Base-by-base conservation (phyloP, 2,888 invertebrate genomes). In the Parochlus steinenii region DNA sequence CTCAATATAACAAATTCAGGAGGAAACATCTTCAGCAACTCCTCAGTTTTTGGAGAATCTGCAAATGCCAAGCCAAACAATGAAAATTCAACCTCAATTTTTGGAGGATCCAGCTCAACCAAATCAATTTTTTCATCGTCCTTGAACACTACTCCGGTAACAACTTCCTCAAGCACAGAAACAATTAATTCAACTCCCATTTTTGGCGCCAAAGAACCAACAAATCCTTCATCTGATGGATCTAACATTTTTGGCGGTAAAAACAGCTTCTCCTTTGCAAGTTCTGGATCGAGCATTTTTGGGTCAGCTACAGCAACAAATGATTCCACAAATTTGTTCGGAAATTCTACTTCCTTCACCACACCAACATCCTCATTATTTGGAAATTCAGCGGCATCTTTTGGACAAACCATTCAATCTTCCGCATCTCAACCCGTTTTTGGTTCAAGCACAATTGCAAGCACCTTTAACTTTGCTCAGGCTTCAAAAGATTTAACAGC, bases 401-500 rank as follows among this genome's bases (percentile, higher is more conserved):
- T 33, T 26, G 33, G 26, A 33, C 3, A 24, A 10, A 6, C 28
- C 4, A 14, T 4, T 7, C 15, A n/a, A n/a, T n/a, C n/a, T n/a
- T n/a, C n/a, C n/a, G n/a, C 28, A 28, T 5, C 30, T 5, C 18
- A 16, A 30, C 17, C 30, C 4, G 8, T 32, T 25, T 32, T 32
- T 17, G 32, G 32, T 3, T 19, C 26, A 19, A 2, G 5, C n/a
- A 25, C 10, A 11, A 6, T 26, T 6, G 26, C 18, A 11, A 25
- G 20, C 6, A 15, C 26, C 11, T 37, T 37, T 18, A 37, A 31
- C 18, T 37, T 37, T 23, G 14, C 31, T 4, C 25, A 30, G n/a
- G 37, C 37, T 5, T 30, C 37, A 7, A 37, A 31, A 25, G 18
- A 30, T 3, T 18, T 33, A 14, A 22, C n/a, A n/a, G 6, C 17